A percentile compares a stretch with the other conserved stretches of the same genome.
These are phyloP conservation scores for Yponomeuta sedellus DNA, from an alignment of 2,888 invertebrate species.

Conservation along the genomic window DNA sequence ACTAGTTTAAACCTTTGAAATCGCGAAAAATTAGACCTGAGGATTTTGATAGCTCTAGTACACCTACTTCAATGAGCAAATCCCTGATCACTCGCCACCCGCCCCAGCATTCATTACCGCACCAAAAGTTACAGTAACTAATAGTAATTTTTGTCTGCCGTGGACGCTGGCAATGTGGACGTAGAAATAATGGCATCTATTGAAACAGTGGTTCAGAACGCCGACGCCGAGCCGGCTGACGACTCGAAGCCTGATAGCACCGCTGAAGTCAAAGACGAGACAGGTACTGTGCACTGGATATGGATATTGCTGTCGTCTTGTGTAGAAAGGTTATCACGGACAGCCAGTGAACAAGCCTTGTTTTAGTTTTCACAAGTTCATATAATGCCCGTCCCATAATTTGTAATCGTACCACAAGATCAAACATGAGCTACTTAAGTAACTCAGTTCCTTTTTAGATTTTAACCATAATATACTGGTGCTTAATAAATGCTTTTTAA, in stretches of 20 bases:
- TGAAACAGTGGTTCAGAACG: constrained; percentile 88
- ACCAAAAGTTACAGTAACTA: constrained; percentile 6
- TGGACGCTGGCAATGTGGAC: constrained; percentile 65
- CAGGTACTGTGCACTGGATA: constrained; percentile 46
- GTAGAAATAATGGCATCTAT: constrained; percentile 89
- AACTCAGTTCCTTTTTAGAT: too few species aligned
- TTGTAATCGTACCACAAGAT: too few species aligned
- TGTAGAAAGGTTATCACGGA: neutral
- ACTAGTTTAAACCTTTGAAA: too few species aligned
- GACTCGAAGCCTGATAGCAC: constrained; percentile 81
- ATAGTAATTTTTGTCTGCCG: constrained; percentile 9
- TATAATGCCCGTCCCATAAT: too few species aligned
- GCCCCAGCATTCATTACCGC: neutral
- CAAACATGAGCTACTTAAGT: too few species aligned
- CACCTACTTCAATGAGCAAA: too few species aligned
- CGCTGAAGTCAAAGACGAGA: constrained; percentile 82
- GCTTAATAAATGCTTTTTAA: too few species aligned
- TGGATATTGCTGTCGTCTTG: neutral
- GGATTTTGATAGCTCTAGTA: too few species aligned
- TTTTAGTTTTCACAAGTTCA: neutral
- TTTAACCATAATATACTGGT: too few species aligned
- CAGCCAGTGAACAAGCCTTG: neutral
- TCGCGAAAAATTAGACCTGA: too few species aligned
- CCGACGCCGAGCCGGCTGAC: constrained; percentile 79
- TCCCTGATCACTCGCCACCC: neutral